A percentile compares a stretch with the other conserved stretches of the same genome.
phyloP scores from a whole-genome alignment of 1,140 invertebrate genomes.

The Heliothis subflexa region DNA sequence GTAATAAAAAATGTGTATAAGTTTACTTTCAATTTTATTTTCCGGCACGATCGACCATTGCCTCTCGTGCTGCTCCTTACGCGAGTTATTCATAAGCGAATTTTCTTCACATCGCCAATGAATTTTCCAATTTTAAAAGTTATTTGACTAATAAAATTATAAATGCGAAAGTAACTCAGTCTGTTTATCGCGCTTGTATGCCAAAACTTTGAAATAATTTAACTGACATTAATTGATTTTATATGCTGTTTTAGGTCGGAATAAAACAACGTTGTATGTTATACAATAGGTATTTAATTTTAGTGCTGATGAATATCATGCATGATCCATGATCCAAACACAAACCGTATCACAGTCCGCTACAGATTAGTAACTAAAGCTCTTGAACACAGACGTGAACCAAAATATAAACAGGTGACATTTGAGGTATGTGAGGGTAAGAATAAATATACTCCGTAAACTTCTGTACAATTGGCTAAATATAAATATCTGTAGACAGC shows the following conservation, averaged over 20 bases:
- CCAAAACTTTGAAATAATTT: too few species aligned
- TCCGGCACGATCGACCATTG: too few species aligned
- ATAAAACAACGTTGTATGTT: conserved; percentile 45
- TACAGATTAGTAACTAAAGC: conserved; percentile 52
- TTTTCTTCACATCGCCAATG: too few species aligned
- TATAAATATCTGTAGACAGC: conserved; percentile 35
- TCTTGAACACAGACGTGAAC: conserved; percentile 43
- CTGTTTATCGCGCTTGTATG: too few species aligned
- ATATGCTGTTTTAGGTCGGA: neutral
- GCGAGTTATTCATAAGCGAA: too few species aligned
- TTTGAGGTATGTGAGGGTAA: conserved; percentile 28
- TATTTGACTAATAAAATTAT: too few species aligned
- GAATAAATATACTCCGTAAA: conserved; percentile 35
- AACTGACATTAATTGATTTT: too few species aligned
- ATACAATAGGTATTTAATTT: conserved; percentile 58
- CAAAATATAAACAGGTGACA: conserved; percentile 23
- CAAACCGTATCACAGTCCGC: conserved; percentile 63
- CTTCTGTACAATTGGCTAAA: conserved; percentile 43
- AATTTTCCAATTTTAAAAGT: too few species aligned
- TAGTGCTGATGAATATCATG: conserved; percentile 59
- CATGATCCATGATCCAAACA: conserved; percentile 53
- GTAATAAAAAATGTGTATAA: too few species aligned
- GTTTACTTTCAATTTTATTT: too few species aligned
- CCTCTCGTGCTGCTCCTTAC: too few species aligned
- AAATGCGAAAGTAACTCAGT: too few species aligned